Percentiles rank a stretch among this genome's conserved stretches.
These are phyloP conservation scores for Azorinus chamasolen DNA, from an alignment of 2,888 invertebrate genomes.

Conservation along the genomic window DNA sequence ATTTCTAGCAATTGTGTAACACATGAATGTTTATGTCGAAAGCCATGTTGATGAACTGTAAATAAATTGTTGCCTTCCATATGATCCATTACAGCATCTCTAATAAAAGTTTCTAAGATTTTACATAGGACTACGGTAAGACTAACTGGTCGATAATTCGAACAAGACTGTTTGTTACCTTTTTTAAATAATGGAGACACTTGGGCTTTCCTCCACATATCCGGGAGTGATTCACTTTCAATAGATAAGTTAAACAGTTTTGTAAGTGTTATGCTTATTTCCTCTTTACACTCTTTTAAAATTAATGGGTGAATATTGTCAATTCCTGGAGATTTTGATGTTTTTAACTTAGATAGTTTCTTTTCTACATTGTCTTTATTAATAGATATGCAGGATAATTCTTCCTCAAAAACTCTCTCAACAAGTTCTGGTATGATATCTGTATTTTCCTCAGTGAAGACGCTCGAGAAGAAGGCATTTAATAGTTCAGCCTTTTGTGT, in stretches of 20 bases:
- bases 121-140: conserved; percentile 31
- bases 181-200: conserved; percentile 1
- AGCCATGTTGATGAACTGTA: conserved; percentile 27
- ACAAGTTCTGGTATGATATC: conserved; percentile 5
- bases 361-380: conserved; percentile 5
- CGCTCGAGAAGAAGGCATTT: conserved; percentile 13
- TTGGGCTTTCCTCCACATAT: conserved; percentile 3
- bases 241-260: not conserved
- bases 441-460: conserved; percentile 3
- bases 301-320: conserved; percentile 4
- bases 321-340: conserved; percentile 3
- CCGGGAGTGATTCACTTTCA: not conserved
- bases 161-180: conserved; percentile 2
- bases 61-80: conserved; percentile 25
- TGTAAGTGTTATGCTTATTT: not conserved
- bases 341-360: conserved; percentile 6
- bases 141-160: conserved; percentile 32
- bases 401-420: conserved; percentile 12
- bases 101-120: conserved; percentile 25
- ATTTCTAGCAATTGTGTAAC: too few relatives aligned
- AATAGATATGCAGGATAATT: not conserved
- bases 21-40: conserved; percentile 14
- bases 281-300: conserved; percentile 2
- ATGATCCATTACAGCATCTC: conserved; percentile 17
- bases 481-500: conserved; percentile 14